A percentile compares a stretch with the other conserved stretches of the same genome.
Evolutionary conservation across 2,113 vertebrate species (phyloP).

Genomic region (Rana temporaria): DNA sequence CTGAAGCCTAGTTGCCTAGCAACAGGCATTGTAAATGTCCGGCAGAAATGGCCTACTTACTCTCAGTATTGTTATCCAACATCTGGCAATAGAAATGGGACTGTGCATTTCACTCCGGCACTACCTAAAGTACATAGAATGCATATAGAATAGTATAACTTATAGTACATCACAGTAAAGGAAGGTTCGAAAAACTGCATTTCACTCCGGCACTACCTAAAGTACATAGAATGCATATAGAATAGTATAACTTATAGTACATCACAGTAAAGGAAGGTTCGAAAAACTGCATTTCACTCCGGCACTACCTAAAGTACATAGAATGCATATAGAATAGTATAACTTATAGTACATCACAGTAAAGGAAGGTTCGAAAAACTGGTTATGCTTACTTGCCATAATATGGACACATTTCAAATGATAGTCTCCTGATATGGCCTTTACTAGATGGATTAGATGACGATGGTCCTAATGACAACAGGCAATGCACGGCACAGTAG

Average conservation of each 20-base stretch:
- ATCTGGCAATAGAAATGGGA: not conserved
- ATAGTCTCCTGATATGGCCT: no score
- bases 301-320: no score
- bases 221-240: no score
- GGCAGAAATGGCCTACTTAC: constrained; percentile 12
- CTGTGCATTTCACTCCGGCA: not conserved
- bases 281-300: not conserved
- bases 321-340: no score
- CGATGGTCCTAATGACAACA: no score
- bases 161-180: not conserved
- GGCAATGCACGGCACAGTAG: no score
- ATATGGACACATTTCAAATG: no score
- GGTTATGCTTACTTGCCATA: no score
- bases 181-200: not conserved
- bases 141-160: no score
- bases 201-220: not conserved
- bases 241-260: no score
- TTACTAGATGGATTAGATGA: no score
- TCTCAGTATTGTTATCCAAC: not conserved
- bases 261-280: not conserved
- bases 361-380: not conserved
- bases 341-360: not conserved
- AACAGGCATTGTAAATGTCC: constrained; percentile 41
- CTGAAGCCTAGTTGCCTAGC: constrained; percentile 42
- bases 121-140: no score